Percentiles rank a stretch among this genome's conserved stretches.
Conservation (phyloP, 1,140 invertebrate genomes). For the Spodoptera frugiperda region DNA sequence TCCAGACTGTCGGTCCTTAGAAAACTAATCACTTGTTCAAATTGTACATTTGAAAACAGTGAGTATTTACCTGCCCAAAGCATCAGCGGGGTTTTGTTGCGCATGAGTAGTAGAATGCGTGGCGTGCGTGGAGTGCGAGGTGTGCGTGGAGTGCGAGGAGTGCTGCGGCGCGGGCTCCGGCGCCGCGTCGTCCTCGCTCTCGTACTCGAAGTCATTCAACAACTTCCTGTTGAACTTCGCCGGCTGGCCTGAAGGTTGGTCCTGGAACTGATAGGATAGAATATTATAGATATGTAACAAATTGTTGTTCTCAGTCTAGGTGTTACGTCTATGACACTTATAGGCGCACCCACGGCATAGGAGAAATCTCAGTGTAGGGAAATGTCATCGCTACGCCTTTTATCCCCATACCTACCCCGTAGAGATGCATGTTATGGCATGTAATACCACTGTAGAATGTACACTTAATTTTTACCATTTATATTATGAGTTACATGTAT, state of each 20-base stretch:
- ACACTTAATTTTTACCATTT: too few species aligned
- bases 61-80: slow-evolving; percentile 74
- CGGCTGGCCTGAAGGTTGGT: slow-evolving; percentile 65
- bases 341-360: too few species aligned
- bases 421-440: too few species aligned
- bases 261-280: slow-evolving; percentile 66
- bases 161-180: slow-evolving; percentile 50
- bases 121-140: slow-evolving; percentile 51
- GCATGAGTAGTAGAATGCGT: slow-evolving; percentile 42
- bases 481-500: too few species aligned
- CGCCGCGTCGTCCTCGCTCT: slow-evolving; percentile 80
- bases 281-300: neutral
- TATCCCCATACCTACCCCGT: too few species aligned
- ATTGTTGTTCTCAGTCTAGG: neutral
- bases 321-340: too few species aligned
- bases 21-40: too few species aligned
- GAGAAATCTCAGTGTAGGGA: too few species aligned
- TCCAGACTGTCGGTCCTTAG: too few species aligned
- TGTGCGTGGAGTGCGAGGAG: slow-evolving; percentile 47
- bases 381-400: too few species aligned
- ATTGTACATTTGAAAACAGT: too few species aligned
- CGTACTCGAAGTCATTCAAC: slow-evolving; percentile 85
- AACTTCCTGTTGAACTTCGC: slow-evolving; percentile 83
- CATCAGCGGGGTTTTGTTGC: slow-evolving; percentile 72
- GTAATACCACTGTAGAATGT: too few species aligned